Evolutionary conservation across 1,140 invertebrate genomes (phyloP), one percentile per base, ranked within the genome.

Genomic region (Phortica variegata): DNA sequence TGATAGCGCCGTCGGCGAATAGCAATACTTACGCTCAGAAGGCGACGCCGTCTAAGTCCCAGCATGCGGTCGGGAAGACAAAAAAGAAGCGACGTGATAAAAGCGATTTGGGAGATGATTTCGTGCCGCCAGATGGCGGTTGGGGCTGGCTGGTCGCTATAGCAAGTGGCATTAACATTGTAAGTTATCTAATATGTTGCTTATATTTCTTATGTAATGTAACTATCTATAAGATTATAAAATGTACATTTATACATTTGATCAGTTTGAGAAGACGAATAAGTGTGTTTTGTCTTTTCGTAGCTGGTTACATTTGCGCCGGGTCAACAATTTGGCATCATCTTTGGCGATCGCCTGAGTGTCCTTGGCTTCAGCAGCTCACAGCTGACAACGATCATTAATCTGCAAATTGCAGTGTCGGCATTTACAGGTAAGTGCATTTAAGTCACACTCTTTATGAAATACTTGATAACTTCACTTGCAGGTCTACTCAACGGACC

Each of bases 401-500:
- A 86, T 61, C 80, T 82, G 63, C 84, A 86, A 69, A 80, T 80
- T 15, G 84, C 84, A 2, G 79, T 82, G 36, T 83, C 79, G 45
- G 80, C 82, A 55, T 81, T 74, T 52, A 72, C 65, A 44, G 72
- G 72, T 74, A 47, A 26, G 38, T 17, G 40, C n/a, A n/a, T n/a
- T n/a, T n/a, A n/a, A n/a, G n/a, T n/a, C n/a, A n/a, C n/a, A n/a
- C n/a, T n/a, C n/a, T n/a, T n/a, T n/a, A n/a, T n/a, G n/a, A n/a
- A n/a, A n/a, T n/a, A n/a, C n/a, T n/a, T n/a, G n/a, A n/a, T n/a
- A n/a, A n/a, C n/a, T n/a, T n/a, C n/a, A n/a, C n/a, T n/a, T n/a
- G 76, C 80, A 75, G 83, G 84, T 53, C 72, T 87, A 31, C 73
- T 83, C 3, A 85, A 85, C 71, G 85, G 85, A 2, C 84, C 84